Conservation (phyloP, 2,113 vertebrate genomes). For the Calyptommatus sinebrachiatus region DNA sequence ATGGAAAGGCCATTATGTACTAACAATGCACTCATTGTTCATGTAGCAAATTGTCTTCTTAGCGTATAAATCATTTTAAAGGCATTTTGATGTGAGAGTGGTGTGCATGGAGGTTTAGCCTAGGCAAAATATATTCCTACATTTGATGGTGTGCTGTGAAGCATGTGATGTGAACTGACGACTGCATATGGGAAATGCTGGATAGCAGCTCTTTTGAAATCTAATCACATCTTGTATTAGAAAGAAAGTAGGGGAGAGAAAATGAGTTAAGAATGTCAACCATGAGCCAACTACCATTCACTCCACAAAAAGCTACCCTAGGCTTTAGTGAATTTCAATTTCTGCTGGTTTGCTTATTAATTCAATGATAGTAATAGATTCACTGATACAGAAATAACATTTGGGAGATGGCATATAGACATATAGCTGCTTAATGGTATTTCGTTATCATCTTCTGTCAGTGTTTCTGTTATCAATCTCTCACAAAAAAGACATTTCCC, state of each 20-base stretch:
- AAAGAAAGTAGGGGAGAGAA: conserved; percentile 25
- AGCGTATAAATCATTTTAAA: background rate
- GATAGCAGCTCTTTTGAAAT: conserved; percentile 46
- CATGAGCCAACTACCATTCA: conserved; percentile 31
- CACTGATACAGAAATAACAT: conserved; percentile 26
- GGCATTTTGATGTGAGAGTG: background rate
- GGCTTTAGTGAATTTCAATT: conserved; percentile 24
- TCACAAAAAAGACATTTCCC: conserved; percentile 57
- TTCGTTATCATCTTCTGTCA: conserved; percentile 53
- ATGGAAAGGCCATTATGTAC: background rate
- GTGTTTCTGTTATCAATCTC: conserved; percentile 55
- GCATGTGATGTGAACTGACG: background rate
- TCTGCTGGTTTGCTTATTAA: background rate
- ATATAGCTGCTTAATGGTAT: conserved; percentile 53
- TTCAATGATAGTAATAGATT: conserved; percentile 43
- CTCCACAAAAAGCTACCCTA: conserved; percentile 15
- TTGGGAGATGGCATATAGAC: conserved; percentile 44
- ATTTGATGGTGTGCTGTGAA: background rate
- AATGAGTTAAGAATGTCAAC: conserved; percentile 33
- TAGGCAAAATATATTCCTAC: no score
- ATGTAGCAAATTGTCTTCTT: background rate
- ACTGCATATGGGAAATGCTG: conserved; percentile 8
- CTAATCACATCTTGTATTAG: conserved; percentile 16
- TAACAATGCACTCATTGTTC: background rate
- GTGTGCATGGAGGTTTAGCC: background rate